Evolutionary conservation across 2,888 invertebrate genomes (phyloP).

Genomic region (Oscheius sp.): DNA sequence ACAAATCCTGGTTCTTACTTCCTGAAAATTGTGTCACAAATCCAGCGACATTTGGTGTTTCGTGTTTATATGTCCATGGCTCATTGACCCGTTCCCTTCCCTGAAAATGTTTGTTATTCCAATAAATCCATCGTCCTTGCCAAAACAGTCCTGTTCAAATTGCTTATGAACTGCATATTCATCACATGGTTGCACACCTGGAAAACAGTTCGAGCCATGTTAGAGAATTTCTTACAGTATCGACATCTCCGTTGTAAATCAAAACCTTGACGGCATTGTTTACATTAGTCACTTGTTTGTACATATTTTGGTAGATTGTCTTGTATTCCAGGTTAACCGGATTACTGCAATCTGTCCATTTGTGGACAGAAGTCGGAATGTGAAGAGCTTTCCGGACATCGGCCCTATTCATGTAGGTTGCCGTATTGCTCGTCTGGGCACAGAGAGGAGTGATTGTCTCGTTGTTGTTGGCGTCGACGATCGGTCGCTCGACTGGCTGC

Average conservation of each 20-base stretch:
- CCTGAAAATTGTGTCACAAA: slow-evolving; percentile 42
- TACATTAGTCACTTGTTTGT: slow-evolving; percentile 47
- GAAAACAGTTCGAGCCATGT: too few species aligned
- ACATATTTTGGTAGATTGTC: slow-evolving; percentile 66
- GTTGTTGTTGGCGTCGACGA: background rate
- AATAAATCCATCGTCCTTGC: slow-evolving; percentile 30
- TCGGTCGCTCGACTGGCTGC: slow-evolving; percentile 27
- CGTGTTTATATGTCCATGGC: slow-evolving; percentile 50
- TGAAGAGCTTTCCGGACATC: slow-evolving; percentile 61
- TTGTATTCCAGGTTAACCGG: slow-evolving; percentile 42
- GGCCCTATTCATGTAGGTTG: slow-evolving; percentile 51
- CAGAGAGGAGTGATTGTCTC: slow-evolving; percentile 48
- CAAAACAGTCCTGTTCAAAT: slow-evolving; percentile 48
- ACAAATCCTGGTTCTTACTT: slow-evolving; percentile 28
- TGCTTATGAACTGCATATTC: slow-evolving; percentile 73
- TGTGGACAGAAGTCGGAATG: slow-evolving; percentile 50
- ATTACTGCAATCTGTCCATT: slow-evolving; percentile 62
- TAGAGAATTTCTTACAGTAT: slow-evolving; percentile 71
- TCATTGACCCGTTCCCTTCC: slow-evolving; percentile 45
- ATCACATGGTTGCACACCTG: slow-evolving; percentile 75
- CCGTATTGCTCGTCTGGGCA: slow-evolving; percentile 56
- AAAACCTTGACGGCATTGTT: slow-evolving; percentile 68
- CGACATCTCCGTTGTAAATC: slow-evolving; percentile 76
- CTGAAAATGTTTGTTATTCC: slow-evolving; percentile 3
- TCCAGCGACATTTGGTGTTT: slow-evolving; percentile 47